These are phyloP conservation scores for Perognathus longimembris DNA, from an alignment of 2,113 vertebrate species.

Conservation along the genomic window DNA sequence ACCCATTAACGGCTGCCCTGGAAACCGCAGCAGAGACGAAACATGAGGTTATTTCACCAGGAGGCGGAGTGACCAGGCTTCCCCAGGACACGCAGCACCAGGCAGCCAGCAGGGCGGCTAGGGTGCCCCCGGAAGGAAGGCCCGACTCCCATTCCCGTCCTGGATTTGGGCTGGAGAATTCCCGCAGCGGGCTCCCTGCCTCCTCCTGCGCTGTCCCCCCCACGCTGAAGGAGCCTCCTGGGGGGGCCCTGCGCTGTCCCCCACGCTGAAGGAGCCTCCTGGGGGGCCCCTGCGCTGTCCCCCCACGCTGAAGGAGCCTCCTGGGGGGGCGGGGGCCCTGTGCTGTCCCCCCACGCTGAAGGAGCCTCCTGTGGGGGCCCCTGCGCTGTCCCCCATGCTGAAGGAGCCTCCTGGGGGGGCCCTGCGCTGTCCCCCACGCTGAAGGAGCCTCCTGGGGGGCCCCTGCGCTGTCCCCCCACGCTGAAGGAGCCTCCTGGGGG, in stretches of 20 bases:
- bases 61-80: constrained; percentile 62
- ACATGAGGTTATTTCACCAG: constrained; percentile 74
- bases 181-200: constrained; percentile 28
- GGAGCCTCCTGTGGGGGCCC: neutral
- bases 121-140: constrained; percentile 31
- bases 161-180: constrained; percentile 51
- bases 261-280: accelerated
- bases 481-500: neutral
- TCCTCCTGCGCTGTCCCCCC: neutral
- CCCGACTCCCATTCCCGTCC: constrained; percentile 66
- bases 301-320: accelerated
- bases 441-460: neutral
- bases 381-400: accelerated
- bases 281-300: neutral
- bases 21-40: constrained; percentile 68
- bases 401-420: neutral
- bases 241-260: neutral
- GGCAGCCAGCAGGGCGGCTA: neutral
- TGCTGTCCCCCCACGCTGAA: accelerated
- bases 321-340: too few relatives aligned
- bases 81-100: constrained; percentile 59
- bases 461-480: neutral
- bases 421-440: neutral
- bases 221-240: accelerated
- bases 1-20: constrained; percentile 77